phyloP scores from a whole-genome alignment of 2,888 invertebrate species.

The Netelia fuscicornis region DNA sequence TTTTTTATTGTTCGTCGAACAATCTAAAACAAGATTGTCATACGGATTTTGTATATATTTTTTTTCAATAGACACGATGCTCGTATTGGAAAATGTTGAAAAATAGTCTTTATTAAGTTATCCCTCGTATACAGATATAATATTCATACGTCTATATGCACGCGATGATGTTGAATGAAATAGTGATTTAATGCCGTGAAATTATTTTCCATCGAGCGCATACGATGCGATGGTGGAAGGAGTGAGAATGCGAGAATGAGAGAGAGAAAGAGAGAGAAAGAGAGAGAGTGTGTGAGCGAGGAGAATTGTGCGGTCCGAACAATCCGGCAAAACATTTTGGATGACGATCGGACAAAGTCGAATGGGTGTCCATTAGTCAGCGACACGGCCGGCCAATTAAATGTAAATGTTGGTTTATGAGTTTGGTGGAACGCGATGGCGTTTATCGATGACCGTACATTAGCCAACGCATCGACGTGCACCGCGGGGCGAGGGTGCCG shows the following conservation, averaged over 20 bases:
- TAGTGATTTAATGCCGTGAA: slow-evolving; percentile 15
- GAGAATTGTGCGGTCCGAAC: slow-evolving; percentile 70
- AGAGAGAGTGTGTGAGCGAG: not conserved
- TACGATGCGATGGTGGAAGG: slow-evolving; percentile 50
- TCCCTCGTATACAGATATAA: too few relatives aligned
- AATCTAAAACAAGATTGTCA: too few relatives aligned
- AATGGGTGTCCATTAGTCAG: slow-evolving; percentile 76
- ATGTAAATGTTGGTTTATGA: slow-evolving; percentile 84
- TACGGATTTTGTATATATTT: too few relatives aligned
- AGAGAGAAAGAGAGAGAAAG: slow-evolving; percentile 27
- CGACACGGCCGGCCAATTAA: slow-evolving; percentile 81
- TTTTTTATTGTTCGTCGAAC: too few relatives aligned
- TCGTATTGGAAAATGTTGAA: not conserved
- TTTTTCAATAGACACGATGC: not conserved
- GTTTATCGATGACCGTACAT: slow-evolving; percentile 82
- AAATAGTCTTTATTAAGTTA: not conserved
- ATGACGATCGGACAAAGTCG: slow-evolving; percentile 72
- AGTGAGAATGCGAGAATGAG: not conserved
- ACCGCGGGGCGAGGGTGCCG: slow-evolving; percentile 65
- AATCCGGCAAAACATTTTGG: slow-evolving; percentile 74
- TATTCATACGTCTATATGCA: not conserved
- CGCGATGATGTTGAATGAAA: not conserved
- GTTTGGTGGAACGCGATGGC: slow-evolving; percentile 79
- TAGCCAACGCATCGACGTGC: slow-evolving; percentile 80
- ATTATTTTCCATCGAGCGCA: slow-evolving; percentile 61